Evolutionary conservation across 2,113 vertebrate species (phyloP).

Genomic region (Nyctereutes procyonoides): DNA sequence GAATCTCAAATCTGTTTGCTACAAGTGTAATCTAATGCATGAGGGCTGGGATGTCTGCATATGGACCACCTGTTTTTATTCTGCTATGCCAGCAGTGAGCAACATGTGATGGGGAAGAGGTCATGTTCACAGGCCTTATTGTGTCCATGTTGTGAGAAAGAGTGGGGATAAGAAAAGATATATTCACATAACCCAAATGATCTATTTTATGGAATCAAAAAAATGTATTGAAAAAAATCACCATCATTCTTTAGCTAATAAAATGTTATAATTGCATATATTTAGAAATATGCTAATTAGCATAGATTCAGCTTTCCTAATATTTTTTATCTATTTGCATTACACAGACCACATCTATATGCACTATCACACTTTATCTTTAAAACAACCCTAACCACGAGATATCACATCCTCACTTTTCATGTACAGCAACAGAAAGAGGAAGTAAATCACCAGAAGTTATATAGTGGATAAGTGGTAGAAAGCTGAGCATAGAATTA

Average conservation of each 20-base stretch:
- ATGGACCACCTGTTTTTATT: neutral
- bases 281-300: neutral
- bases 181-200: neutral
- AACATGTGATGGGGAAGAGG: neutral
- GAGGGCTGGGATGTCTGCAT: neutral
- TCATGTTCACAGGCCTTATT: neutral
- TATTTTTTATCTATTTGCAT: neutral
- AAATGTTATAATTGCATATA: neutral
- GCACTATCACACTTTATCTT: neutral
- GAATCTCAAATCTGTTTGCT: conserved; percentile 5
- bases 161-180: neutral
- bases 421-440: neutral
- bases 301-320: neutral
- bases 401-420: neutral
- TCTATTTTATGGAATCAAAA: neutral
- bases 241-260: neutral
- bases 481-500: conserved; percentile 6
- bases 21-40: neutral
- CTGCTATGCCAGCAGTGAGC: neutral
- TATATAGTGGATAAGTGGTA: neutral
- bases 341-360: neutral
- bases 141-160: neutral
- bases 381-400: neutral
- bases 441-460: neutral
- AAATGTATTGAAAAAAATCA: neutral